These are phyloP conservation scores for Vulpes ferrilata DNA, from an alignment of 2,113 vertebrate genomes.

Conservation along the genomic window DNA sequence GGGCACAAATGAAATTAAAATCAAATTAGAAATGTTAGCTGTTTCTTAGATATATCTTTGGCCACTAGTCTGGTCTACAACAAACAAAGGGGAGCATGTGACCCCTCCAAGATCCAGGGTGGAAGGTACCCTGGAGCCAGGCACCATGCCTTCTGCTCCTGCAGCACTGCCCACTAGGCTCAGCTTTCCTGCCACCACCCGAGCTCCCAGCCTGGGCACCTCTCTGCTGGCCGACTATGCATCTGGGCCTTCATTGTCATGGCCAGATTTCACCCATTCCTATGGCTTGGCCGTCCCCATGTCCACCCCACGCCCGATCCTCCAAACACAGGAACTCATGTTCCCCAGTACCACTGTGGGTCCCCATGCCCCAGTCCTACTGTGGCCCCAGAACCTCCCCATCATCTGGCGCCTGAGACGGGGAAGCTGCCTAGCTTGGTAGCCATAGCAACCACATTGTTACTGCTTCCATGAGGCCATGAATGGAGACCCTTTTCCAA, in stretches of 20 bases:
- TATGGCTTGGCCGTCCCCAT: not conserved
- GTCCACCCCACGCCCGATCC: no score
- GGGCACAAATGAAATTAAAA: not conserved
- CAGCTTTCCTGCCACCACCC: no score
- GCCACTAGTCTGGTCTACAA: not conserved
- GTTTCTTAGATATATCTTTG: not conserved
- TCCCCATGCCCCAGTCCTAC: not conserved
- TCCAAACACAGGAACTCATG: not conserved
- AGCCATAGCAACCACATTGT: not conserved
- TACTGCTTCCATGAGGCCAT: fast-evolving
- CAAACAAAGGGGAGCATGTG: not conserved
- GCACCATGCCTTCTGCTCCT: no score
- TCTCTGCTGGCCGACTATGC: fast-evolving
- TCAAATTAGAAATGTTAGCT: not conserved
- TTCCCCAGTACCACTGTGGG: not conserved
- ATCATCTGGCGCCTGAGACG: not conserved
- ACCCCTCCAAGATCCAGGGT: not conserved
- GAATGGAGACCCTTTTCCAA: not conserved
- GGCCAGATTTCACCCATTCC: not conserved
- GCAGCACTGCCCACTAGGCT: not conserved
- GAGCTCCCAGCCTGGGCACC: not conserved
- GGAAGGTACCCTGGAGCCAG: no score
- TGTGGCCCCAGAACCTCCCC: not conserved
- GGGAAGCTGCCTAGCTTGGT: not conserved
- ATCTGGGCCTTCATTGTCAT: not conserved